phyloP scores from a whole-genome alignment of 2,888 invertebrate genomes.

The Pterostichus niger region DNA sequence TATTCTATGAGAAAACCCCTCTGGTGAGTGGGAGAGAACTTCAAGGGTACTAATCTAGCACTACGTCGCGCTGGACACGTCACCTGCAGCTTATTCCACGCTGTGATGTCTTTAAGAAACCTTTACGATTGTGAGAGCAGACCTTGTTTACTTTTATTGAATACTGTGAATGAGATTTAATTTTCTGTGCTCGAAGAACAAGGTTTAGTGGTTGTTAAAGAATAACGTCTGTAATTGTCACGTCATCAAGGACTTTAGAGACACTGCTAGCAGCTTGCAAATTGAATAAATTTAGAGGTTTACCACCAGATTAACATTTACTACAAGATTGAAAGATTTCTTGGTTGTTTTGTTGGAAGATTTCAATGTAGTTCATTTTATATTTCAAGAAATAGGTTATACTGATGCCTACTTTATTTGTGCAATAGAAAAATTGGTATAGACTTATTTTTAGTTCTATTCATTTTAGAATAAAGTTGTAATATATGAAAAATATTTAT shows the following conservation, averaged over 20 bases:
- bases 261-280: background rate
- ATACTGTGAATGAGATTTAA: constrained; percentile 28
- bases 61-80: constrained; percentile 13
- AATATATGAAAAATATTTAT: no score
- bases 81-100: constrained; percentile 12
- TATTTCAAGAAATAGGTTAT: no score
- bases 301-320: no score
- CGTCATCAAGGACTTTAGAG: constrained; percentile 44
- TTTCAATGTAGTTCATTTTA: no score
- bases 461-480: no score
- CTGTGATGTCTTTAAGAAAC: background rate
- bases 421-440: no score
- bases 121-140: constrained; percentile 5
- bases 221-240: constrained; percentile 30
- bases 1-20: background rate
- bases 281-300: constrained; percentile 34
- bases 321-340: no score
- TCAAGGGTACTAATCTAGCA: constrained; percentile 31
- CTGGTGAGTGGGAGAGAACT: background rate
- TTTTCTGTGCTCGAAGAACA: constrained; percentile 13
- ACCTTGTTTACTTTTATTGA: constrained; percentile 46
- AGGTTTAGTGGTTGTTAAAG: constrained; percentile 33
- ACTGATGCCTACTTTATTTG: no score
- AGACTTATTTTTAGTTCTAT: no score
- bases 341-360: no score